Base-by-base conservation (phyloP, 2,797 vertebrate species). In the Gorsachius magnificus region DNA sequence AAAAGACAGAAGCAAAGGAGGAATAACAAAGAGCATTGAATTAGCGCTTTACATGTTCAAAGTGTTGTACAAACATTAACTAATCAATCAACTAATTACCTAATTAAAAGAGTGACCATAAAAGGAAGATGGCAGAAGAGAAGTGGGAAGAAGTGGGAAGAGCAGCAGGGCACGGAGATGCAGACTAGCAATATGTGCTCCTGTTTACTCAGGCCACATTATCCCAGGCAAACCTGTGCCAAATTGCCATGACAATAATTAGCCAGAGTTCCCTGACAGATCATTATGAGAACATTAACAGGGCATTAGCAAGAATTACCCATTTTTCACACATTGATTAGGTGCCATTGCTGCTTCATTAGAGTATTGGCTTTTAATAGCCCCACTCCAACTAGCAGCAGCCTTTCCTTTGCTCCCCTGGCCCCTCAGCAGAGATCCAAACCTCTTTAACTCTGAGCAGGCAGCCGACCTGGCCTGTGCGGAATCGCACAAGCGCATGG, bases 281-380 rank as follows among this genome's bases (percentile, higher is more conserved):
- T 98, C 97, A 98, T 98, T 98, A 98, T 96, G 96, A 97, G 97
- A 97, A 98, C 97, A 98, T 98, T 98, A 98, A 97, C 91, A 92
- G 93, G 94, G 97, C 96, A 98, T 98, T 98, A 98, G 97, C 87
- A 96, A 97, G 97, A 98, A 98, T 97, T 97, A 96, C 95, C 96
- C 95, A 98, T 98, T 98, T 98, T 98, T 98, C 97, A 98, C 97
- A 95, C 97, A 98, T 98, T 96, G 98, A 98, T 98, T 98, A 98
- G 95, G 96, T 98, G 98, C 96, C 97, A 97, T 97, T 94, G 94
- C 96, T 97, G 91, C 83, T 96, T 98, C 97, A 96, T 98, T 98
- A 98, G 93, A 77, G 87, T 97, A 98, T 93, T 91, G 96, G 97
- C 97, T 96, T 96, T 96, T 97, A 98, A 97, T 92, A 97, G 97